A percentile compares a stretch with the other conserved stretches of the same genome.
Evolutionary conservation across 2,888 invertebrate species (phyloP).

Genomic region (Drosophila sordidula): DNA sequence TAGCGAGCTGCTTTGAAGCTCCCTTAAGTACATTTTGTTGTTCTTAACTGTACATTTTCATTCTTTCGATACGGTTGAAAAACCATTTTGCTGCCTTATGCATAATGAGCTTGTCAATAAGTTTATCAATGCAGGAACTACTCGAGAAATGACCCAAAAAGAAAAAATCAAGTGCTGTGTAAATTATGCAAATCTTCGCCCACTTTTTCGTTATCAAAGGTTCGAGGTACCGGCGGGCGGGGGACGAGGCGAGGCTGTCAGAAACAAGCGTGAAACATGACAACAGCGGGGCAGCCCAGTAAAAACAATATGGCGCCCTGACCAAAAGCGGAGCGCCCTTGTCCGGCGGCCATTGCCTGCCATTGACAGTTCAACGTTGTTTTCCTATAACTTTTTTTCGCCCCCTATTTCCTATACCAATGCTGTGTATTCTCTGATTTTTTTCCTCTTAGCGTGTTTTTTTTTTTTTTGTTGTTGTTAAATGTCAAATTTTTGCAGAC

Average conservation of each 20-base stretch:
- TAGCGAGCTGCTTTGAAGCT: background rate
- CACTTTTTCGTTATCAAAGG: conserved; percentile 34
- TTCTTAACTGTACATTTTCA: conserved; percentile 8
- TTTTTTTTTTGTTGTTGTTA: conserved; percentile 49
- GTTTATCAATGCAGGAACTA: conserved; percentile 71
- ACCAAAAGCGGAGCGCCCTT: conserved; percentile 39
- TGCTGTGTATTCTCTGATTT: conserved; percentile 34
- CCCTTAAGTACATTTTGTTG: conserved; percentile 6
- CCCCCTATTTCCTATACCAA: conserved; percentile 31
- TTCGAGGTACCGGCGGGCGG: background rate
- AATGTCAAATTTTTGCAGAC: conserved; percentile 80
- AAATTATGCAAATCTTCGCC: conserved; percentile 76
- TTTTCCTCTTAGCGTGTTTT: conserved; percentile 6
- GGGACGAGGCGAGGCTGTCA: conserved; percentile 54
- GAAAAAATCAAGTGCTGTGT: conserved; percentile 68
- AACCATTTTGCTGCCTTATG: conserved; percentile 22
- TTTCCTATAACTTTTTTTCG: conserved; percentile 51
- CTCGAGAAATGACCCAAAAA: conserved; percentile 61
- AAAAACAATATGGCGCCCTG: conserved; percentile 76
- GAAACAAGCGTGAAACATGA: conserved; percentile 76
- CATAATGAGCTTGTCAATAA: conserved; percentile 75
- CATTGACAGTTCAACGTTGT: conserved; percentile 75
- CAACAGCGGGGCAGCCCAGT: conserved; percentile 64
- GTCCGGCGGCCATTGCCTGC: conserved; percentile 59
- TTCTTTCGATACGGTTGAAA: conserved; percentile 18